Conservation (phyloP, 2,888 invertebrate species). For the Perizoma affinitatum region DNA sequence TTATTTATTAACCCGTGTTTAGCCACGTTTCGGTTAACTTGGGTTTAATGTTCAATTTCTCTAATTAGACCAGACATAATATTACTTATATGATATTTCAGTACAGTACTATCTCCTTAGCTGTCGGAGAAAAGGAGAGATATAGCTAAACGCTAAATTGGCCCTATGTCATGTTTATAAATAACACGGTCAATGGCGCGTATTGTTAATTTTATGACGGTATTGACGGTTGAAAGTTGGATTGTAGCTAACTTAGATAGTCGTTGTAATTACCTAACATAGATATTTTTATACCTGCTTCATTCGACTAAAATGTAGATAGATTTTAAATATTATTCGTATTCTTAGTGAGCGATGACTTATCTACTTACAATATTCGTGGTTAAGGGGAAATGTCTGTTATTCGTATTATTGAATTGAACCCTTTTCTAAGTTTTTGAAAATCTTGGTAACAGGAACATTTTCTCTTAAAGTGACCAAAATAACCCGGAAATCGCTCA, state of each 20-base stretch:
- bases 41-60: no score
- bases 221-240: slow-evolving; percentile 40
- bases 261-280: slow-evolving; percentile 46
- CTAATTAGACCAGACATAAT: no score
- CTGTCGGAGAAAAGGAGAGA: neutral
- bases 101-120: slow-evolving; percentile 1
- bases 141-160: no score
- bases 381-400: slow-evolving; percentile 11
- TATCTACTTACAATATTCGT: slow-evolving; percentile 2
- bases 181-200: no score
- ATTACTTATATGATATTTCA: no score
- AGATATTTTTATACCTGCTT: slow-evolving; percentile 74
- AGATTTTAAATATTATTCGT: slow-evolving; percentile 15
- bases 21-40: no score
- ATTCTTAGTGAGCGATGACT: slow-evolving; percentile 12
- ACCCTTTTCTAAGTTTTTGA: neutral
- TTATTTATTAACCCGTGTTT: no score
- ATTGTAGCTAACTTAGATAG: slow-evolving; percentile 51
- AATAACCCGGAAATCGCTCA: slow-evolving; percentile 22
- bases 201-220: no score
- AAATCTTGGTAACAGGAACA: neutral
- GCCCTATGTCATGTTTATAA: no score
- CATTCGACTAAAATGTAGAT: slow-evolving; percentile 26
- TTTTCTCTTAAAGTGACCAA: slow-evolving; percentile 3
- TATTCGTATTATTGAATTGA: no score